Percentiles rank a stretch among this genome's conserved stretches.
phyloP scores from a whole-genome alignment of 2,888 invertebrate genomes.

The Chromoteleia sp. region DNA sequence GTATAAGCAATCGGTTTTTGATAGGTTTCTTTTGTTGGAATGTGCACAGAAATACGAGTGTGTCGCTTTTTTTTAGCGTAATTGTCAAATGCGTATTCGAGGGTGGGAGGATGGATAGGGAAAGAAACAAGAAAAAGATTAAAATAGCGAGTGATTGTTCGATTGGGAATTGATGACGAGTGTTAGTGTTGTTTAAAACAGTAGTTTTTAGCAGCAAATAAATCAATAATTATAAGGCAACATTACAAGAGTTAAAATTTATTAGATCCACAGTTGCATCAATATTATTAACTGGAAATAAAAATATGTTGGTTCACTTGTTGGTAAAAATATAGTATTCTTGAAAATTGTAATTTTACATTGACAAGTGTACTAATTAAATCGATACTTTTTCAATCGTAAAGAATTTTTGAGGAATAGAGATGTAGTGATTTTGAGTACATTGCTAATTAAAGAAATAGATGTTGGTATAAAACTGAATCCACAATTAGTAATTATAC shows the following conservation, averaged over 20 bases:
- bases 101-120: conserved; percentile 55
- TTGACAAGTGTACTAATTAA: not conserved
- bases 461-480: too few species aligned
- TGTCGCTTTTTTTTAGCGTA: conserved; percentile 13
- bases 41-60: not conserved
- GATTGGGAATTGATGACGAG: conserved; percentile 28
- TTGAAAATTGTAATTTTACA: too few species aligned
- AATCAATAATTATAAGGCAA: not conserved
- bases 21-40: conserved; percentile 4
- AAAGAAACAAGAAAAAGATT: conserved; percentile 26
- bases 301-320: not conserved
- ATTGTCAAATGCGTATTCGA: conserved; percentile 30
- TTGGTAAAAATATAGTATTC: not conserved
- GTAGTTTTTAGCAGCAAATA: conserved; percentile 25
- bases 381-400: too few species aligned
- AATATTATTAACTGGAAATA: not conserved
- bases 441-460: too few species aligned
- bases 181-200: conserved; percentile 19
- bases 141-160: conserved; percentile 29
- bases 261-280: not conserved
- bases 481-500: too few species aligned
- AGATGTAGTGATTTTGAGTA: too few species aligned
- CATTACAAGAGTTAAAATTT: not conserved
- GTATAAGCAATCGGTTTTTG: not conserved
- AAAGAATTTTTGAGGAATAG: too few species aligned